Evolutionary conservation across 2,113 vertebrate species (phyloP).

Genomic region (Falco punctatus): DNA sequence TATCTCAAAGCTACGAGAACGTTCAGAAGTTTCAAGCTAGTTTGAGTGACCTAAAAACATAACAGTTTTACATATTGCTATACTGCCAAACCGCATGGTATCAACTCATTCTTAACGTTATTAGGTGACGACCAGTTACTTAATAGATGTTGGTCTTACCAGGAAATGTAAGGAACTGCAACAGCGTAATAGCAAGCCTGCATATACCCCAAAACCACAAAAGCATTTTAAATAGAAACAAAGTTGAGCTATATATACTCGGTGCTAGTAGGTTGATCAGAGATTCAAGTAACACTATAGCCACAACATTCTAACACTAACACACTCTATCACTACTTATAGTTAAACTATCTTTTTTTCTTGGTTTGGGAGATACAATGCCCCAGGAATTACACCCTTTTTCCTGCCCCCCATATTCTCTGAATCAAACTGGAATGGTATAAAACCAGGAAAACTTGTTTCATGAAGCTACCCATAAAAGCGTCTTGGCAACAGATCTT

Average conservation of each 20-base stretch:
- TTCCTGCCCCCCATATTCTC: not conserved
- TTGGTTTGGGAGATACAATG: not conserved
- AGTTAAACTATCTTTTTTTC: not conserved
- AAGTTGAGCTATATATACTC: not conserved
- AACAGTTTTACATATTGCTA: not conserved
- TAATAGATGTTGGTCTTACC: not conserved
- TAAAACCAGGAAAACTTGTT: not conserved
- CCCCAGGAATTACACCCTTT: not conserved
- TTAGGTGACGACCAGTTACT: not conserved
- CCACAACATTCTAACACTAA: not conserved
- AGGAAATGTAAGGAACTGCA: not conserved
- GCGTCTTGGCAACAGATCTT: not conserved
- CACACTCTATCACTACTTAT: not conserved
- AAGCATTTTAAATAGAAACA: not conserved
- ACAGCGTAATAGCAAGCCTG: not conserved
- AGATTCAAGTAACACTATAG: not conserved
- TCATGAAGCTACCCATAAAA: not conserved
- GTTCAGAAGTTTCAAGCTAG: not conserved
- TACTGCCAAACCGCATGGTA: not conserved
- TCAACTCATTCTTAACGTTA: not conserved
- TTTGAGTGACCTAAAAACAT: not conserved
- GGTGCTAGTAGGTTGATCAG: not conserved
- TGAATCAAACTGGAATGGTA: not conserved
- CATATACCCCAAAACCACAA: not conserved
- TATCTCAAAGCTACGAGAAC: not conserved